Evolutionary conservation across 2,888 invertebrate species (phyloP), one percentile per base, ranked within the genome.

Genomic region (Eucriotettix oculatus): DNA sequence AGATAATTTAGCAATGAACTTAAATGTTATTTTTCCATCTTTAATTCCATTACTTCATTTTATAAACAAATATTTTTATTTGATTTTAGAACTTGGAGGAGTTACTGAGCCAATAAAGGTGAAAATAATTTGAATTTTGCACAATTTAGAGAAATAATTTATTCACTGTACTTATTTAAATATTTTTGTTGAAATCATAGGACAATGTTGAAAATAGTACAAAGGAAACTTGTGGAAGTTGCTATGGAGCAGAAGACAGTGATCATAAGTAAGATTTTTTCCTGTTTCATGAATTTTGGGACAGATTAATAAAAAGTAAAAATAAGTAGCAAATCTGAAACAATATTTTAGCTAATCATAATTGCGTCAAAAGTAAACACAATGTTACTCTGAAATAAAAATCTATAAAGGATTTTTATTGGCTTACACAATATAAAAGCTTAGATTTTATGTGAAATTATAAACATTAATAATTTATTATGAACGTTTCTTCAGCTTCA

Each of bases 171-270:
- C n/a, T n/a, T 0, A 10, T 52, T 9, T 10, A 10, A 16, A 16
- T n/a, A 52, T 11, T 11, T 52, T 52, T n/a, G n/a, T n/a, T 52
- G 10, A 16, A 17, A 16, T 54, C 80, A 71, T 78, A 81, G 65
- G 70, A 75, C 1, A 73, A 75, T 59, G 58, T 70, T 69, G 14
- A 70, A 70, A 59, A 69, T 64, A 63, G 65, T 66, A 66, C 62
- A 57, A 59, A 64, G 62, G 53, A 65, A 58, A 48, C 48, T 69
- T 98, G 98, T 79, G 95, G 94, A 57, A 95, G 94, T 73, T 98
- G 98, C 75, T 98, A 96, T 76, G 97, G 97, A 61, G 97, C 97
- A 52, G 86, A 80, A 68, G 74, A 73, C 54, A 70, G 71, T 41
- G 71, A 72, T 10, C 67, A 67, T 64, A 72, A 72, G 77, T 77